Conservation (phyloP, 2,113 vertebrate species). For the Rhea americana region DNA sequence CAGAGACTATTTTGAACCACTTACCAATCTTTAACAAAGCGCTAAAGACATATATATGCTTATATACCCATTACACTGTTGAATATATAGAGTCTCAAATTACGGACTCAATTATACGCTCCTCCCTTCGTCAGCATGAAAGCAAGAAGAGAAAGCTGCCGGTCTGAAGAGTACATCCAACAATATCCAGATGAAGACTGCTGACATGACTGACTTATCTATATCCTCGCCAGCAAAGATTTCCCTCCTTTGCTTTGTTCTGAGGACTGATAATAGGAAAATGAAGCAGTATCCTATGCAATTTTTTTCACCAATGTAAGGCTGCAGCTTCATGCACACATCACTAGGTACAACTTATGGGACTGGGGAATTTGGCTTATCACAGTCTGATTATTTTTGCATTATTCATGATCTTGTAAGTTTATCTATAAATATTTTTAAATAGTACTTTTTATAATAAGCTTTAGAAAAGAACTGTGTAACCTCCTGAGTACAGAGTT, state of each 20-base stretch:
- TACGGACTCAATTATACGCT: too few species aligned
- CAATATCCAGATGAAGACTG: not conserved
- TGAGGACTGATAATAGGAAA: not conserved
- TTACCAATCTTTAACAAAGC: too few species aligned
- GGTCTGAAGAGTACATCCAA: not conserved
- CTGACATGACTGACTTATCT: not conserved
- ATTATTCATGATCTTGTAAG: not conserved
- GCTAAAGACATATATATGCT: too few species aligned
- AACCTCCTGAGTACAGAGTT: not conserved
- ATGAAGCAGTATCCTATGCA: not conserved
- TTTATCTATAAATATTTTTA: not conserved
- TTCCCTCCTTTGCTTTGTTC: not conserved
- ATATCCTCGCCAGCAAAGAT: not conserved
- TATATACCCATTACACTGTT: too few species aligned
- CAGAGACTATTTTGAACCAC: too few species aligned
- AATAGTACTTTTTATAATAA: not conserved
- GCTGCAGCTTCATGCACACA: not conserved
- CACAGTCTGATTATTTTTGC: not conserved
- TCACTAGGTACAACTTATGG: not conserved
- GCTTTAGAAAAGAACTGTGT: not conserved
- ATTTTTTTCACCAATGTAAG: fast-evolving
- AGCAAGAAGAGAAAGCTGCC: too few species aligned
- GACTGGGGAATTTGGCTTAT: not conserved
- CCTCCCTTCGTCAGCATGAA: too few species aligned
- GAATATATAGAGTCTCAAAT: too few species aligned